Evolutionary conservation across 2,113 vertebrate species (phyloP), one percentile per base, ranked within the genome.

Genomic region (Polypterus senegalus): DNA sequence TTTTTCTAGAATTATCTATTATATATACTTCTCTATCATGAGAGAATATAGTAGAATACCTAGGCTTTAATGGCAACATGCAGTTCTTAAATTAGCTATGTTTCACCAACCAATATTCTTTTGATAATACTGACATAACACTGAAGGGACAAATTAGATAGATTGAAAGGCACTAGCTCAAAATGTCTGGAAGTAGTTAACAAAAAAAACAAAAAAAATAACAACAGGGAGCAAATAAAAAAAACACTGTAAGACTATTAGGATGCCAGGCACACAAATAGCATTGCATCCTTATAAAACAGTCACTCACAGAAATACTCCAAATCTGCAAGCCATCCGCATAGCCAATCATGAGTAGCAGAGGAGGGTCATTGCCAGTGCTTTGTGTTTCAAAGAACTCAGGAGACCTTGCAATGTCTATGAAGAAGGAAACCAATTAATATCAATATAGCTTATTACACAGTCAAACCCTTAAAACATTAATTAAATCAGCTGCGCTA

Each of bases 301-400:
- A 59, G 9, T 46, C 63, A 85, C 96, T 97, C 71, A 98, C 96
- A 70, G 96, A 95, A 54, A 98, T 74, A 62, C 91, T 93, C 96
- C 96, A 99, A 68, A 99, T 83, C 76, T 99, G 96, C 88, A 98
- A 91, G 61, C 96, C 96, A 46, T 98, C 92, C 1, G 89, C 81
- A 73, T 99, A 99, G 0, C 96, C 96, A 4, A 99, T 89, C 89
- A 97, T 77, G 59, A 99, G 79, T 77, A 97, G 86, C 55, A 99
- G 75, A 0, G 96, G 94, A 0, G 96, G 94, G 1, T 97, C 95
- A 0, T 80, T 88, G 3, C 89, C 88, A 0, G 89, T 88, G 54
- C 90, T 88, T 47, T 96, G 92, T 71, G 93, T 88, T 73, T 97
- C 93, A 65, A 92, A 86, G 61, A 97, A 91, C 72, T 97, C 94